phyloP scores from a whole-genome alignment of 2,113 vertebrate genomes.

The Thermophis baileyi region DNA sequence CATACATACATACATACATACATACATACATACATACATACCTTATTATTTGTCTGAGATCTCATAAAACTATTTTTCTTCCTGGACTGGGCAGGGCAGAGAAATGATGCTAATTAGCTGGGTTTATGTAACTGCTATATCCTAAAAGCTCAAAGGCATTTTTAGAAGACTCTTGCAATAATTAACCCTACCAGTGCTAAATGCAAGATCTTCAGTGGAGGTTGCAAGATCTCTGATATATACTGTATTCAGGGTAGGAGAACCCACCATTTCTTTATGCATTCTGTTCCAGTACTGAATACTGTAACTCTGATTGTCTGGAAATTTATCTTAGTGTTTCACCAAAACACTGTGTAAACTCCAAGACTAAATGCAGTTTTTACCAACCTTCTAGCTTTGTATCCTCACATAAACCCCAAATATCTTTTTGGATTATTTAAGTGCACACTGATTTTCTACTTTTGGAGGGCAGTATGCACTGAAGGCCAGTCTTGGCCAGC shows the following conservation, averaged over 20 bases:
- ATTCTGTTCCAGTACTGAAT: background rate
- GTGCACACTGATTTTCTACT: too few relatives aligned
- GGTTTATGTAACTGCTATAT: background rate
- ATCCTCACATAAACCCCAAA: background rate
- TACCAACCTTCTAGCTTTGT: background rate
- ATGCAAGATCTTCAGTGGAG: background rate
- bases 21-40: too few relatives aligned
- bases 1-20: too few relatives aligned
- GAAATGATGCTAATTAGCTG: background rate
- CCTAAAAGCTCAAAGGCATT: background rate
- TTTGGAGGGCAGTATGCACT: background rate
- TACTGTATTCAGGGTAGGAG: background rate
- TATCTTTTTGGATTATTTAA: background rate
- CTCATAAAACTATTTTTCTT: background rate
- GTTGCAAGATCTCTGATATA: background rate
- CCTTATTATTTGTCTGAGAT: background rate
- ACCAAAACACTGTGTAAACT: background rate
- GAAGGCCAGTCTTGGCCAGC: background rate
- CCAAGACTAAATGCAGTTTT: background rate
- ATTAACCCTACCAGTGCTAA: background rate
- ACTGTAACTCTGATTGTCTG: background rate
- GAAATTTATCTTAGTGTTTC: background rate
- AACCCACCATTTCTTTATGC: background rate
- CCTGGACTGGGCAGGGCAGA: background rate
- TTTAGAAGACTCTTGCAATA: background rate